Percentiles rank a stretch among this genome's conserved stretches.
Conservation (phyloP, 2,797 vertebrate species). For the Tolypeutes matacus region DNA sequence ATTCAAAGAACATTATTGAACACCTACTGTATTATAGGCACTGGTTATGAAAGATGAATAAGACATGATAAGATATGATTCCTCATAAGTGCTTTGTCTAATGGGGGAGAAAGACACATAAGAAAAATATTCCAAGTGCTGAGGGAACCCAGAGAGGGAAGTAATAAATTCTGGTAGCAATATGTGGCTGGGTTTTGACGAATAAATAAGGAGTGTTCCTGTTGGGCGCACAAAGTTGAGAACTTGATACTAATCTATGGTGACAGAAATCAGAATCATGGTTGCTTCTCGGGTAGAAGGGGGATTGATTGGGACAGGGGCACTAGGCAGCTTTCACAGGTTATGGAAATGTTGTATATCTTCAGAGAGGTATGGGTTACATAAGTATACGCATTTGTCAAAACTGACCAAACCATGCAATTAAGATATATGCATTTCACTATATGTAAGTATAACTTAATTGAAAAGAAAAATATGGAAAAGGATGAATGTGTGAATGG, state of each 20-base stretch:
- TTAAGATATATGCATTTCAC: not conserved
- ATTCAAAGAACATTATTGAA: constrained; percentile 21
- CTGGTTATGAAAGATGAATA: constrained; percentile 36
- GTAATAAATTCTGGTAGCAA: constrained; percentile 47
- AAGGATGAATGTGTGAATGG: not conserved
- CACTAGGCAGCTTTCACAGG: not conserved
- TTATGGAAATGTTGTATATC: not conserved
- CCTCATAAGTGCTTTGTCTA: constrained; percentile 34
- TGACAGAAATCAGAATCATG: not conserved
- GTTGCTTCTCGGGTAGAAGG: not conserved
- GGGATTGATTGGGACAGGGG: not conserved
- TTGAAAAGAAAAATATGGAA: not conserved
- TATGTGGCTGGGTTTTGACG: constrained; percentile 48
- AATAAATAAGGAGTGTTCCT: constrained; percentile 11
- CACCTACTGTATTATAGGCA: not conserved
- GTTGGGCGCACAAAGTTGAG: not conserved
- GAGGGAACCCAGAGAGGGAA: constrained; percentile 41
- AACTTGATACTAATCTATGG: not conserved
- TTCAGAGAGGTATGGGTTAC: not conserved
- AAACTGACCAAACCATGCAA: not conserved
- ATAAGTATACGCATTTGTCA: not conserved
- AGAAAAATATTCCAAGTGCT: constrained; percentile 69
- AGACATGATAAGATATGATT: not conserved
- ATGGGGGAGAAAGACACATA: not conserved
- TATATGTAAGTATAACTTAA: not conserved